Base-by-base conservation (phyloP, 2,888 invertebrate species). In the Calephelis perditalis region DNA sequence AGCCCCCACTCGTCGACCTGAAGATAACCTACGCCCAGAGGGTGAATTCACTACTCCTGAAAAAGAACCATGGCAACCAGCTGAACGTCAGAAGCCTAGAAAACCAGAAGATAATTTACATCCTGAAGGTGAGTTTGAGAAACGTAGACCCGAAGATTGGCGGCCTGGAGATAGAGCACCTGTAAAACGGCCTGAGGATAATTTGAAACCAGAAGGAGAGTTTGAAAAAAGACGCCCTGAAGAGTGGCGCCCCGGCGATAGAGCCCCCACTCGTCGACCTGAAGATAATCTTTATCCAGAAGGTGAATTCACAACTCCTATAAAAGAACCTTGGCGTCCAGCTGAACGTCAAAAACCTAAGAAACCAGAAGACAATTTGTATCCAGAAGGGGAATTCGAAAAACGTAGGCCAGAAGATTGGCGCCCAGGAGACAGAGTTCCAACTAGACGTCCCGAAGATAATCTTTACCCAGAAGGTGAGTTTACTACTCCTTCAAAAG, bases 81-180 rank as follows among this genome's bases (percentile, higher is more conserved):
- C 78, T 15, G 82, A 81, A 47, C 66, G 82, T 58, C 84, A 81
- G 3, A 78, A 74, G 61, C 84, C 76, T 47, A 70, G 68, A 3
- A 74, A 72, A 56, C 74, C 74, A 6, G 60, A 67, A 58, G 92
- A 92, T 67, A 91, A 92, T 70, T 73, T 94, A 0, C 80, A 81
- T 57, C 90, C 92, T 0, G 93, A 94, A 75, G 92, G 93, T 4
- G 91, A 92, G 11, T 93, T 94, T 72, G 90, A 91, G 57, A 74
- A 72, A 60, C 89, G 85, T 3, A 77, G 77, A 56, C 91, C 91
- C 0, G 93, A 94, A 69, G 93, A 69, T 54, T 87, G 75, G 72
- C 68, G 69, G 45, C 81, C 80, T 7, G 91, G 79, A 15, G 90
- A 91, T 65, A 67, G 77, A 61, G 84, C 66, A 3, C 73, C 75